Conservation (phyloP, 2,888 invertebrate genomes). For the Ichneumon xanthorius region DNA sequence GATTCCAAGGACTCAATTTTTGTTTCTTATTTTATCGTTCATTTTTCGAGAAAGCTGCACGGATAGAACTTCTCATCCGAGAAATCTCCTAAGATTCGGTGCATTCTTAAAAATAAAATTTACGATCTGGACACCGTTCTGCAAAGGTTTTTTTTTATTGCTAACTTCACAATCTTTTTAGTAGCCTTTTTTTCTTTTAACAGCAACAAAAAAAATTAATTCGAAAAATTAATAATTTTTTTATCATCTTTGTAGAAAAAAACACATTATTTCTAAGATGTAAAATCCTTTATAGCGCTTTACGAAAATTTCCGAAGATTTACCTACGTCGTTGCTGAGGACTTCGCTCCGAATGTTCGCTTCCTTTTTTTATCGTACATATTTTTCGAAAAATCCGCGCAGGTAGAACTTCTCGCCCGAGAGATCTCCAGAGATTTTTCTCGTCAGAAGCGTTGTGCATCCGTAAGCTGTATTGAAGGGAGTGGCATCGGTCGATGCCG, state of each 20-base stretch:
- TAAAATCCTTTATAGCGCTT: neutral
- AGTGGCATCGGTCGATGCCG: slow-evolving; percentile 23
- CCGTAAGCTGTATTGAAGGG: neutral
- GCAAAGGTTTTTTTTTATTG: too few relatives aligned
- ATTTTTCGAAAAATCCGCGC: neutral
- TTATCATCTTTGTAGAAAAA: too few relatives aligned
- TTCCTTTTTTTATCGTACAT: neutral
- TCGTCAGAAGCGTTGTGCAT: slow-evolving; percentile 13
- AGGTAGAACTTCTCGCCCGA: neutral
- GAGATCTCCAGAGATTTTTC: slow-evolving; percentile 35
- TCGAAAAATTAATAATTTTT: too few relatives aligned
- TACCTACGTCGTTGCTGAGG: neutral
- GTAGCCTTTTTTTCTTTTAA: too few relatives aligned
- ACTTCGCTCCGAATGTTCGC: neutral
- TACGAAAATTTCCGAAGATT: neutral
- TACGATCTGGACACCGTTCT: too few relatives aligned
- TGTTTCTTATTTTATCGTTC: neutral
- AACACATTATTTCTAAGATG: too few relatives aligned
- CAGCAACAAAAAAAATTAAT: too few relatives aligned
- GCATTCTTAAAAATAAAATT: too few relatives aligned
- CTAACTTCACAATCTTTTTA: too few relatives aligned
- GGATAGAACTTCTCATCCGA: neutral
- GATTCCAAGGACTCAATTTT: neutral
- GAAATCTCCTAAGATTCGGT: too few relatives aligned
- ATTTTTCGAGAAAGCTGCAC: neutral